Evolutionary conservation across 2,888 invertebrate species (phyloP), one percentile per base, ranked within the genome.

Genomic region (Acanthococcus lagerstroemiae): DNA sequence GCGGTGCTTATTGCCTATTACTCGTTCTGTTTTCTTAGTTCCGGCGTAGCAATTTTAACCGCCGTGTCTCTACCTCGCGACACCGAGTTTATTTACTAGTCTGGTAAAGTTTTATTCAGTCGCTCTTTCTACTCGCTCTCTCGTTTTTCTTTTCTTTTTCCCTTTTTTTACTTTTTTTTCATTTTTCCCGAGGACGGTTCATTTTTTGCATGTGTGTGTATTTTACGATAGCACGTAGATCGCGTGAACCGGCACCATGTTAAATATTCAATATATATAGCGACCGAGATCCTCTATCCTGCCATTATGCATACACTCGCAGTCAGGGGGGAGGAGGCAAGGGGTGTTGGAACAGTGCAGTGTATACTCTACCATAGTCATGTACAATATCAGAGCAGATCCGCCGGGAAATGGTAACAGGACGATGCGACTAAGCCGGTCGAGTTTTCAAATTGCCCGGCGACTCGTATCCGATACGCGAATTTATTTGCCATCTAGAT

Each of bases 1-100:
- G 61, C 54, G 61, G 61, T 61, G 61, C 61, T 61, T 37, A 52
- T 61, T 61, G 61, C 61, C 61, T 61, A 61, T 61, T 61, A 52
- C 61, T 52, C 48, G 61, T 30, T 50, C 61, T 50, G 27, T 61
- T 61, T 45, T 58, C 26, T 24, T 50, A 37, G 50, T 61, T 61
- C 37, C 61, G 52, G 15, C 17, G 50, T 37, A 30, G 48, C 60
- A 60, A 50, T 60, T 60, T 60, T 60, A 58, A 58, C n/a, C 56
- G 37, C 37, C 56, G 37, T 45, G 58, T 58, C 58, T 37, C 37
- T 3, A 15, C 12, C 37, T 37, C 12, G 12, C 37, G 37, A n/a
- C n/a, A 9, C 37, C n/a, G 12, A 9, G 7, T 30, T 12, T 30
- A 9, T 30, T 30, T 12, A 30, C 37, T 30, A 30, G 37, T 37